Conservation (phyloP, 2,888 invertebrate genomes). For the Hypselothyrea guttata region DNA sequence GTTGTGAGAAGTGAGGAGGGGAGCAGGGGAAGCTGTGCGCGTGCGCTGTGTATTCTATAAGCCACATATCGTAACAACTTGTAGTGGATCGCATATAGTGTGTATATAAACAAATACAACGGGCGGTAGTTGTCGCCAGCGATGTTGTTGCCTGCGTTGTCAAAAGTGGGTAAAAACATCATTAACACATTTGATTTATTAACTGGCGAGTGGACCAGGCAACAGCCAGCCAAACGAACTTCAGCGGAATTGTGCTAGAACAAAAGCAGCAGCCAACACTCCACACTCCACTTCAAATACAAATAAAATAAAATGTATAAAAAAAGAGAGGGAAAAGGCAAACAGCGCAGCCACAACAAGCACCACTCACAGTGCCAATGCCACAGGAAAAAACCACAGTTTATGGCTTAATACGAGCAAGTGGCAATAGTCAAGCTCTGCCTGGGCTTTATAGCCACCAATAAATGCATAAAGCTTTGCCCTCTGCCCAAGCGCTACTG, state of each 20-base stretch:
- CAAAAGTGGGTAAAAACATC: constrained; percentile 81
- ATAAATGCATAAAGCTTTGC: constrained; percentile 80
- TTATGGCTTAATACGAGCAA: constrained; percentile 65
- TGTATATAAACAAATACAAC: constrained; percentile 26
- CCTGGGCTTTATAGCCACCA: constrained; percentile 72
- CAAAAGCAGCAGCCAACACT: constrained; percentile 26
- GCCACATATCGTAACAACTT: constrained; percentile 18
- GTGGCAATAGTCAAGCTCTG: constrained; percentile 24
- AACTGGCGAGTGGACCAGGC: constrained; percentile 76
- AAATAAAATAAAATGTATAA: neutral
- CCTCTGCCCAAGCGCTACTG: constrained; percentile 78
- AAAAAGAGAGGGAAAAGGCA: constrained; percentile 2
- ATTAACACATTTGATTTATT: constrained; percentile 83
- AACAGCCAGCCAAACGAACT: too few relatives aligned
- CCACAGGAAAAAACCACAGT: constrained; percentile 62
- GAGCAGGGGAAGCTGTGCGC: constrained; percentile 44
- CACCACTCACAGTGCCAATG: constrained; percentile 42
- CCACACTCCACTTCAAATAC: constrained; percentile 13
- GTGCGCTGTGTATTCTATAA: constrained; percentile 49
- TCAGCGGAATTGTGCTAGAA: too few relatives aligned
- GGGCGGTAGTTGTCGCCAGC: constrained; percentile 41
- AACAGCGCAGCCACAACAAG: constrained; percentile 31
- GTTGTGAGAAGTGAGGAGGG: constrained; percentile 3
- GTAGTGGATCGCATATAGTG: constrained; percentile 25
- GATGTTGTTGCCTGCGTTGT: constrained; percentile 64